phyloP scores from a whole-genome alignment of 2,113 vertebrate genomes.

The Ploceus nigricollis region DNA sequence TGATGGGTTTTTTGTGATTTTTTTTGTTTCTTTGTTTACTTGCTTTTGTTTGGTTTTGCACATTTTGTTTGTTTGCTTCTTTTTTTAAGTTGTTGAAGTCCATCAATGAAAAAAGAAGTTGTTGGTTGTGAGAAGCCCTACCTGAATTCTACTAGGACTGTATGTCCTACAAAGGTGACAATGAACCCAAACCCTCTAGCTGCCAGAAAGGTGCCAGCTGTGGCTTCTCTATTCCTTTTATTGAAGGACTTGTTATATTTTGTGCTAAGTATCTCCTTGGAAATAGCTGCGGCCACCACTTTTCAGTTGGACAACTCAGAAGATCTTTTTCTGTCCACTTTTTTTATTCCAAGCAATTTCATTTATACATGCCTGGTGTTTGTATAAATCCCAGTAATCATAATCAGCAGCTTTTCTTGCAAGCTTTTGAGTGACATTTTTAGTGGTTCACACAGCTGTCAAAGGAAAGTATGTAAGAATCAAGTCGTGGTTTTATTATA shows the following conservation, averaged over 20 bases:
- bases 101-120: background rate
- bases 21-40: background rate
- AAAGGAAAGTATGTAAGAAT: background rate
- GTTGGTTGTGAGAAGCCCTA: background rate
- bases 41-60: background rate
- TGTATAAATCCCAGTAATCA: background rate
- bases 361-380: background rate
- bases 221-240: background rate
- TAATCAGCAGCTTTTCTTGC: background rate
- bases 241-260: background rate
- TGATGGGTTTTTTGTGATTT: fast-evolving
- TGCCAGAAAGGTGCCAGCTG: background rate
- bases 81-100: background rate
- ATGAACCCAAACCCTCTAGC: background rate
- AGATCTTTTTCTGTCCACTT: background rate
- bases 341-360: background rate
- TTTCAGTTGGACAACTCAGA: background rate
- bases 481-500: background rate
- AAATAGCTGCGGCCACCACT: background rate
- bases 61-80: background rate
- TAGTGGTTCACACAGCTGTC: background rate
- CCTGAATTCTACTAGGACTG: background rate
- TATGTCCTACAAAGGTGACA: fast-evolving
- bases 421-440: background rate
- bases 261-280: background rate